These are phyloP conservation scores for Podotricha telesiphe DNA, from an alignment of 2,888 invertebrate genomes.

Conservation along the genomic window DNA sequence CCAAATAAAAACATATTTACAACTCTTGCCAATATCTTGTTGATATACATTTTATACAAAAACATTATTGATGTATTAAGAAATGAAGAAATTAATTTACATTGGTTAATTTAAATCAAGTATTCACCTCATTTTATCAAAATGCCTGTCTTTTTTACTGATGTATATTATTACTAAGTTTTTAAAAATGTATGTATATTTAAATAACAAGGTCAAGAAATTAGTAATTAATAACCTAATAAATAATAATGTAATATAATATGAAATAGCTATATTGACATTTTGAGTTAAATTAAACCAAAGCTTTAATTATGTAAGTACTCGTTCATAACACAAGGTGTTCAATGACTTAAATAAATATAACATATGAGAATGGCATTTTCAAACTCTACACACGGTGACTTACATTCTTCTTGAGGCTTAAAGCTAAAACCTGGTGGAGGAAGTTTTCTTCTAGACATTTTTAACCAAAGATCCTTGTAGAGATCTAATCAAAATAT, in stretches of 20 bases:
- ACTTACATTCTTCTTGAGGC: constrained; percentile 67
- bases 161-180: too few relatives aligned
- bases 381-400: constrained; percentile 65
- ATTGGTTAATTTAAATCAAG: too few relatives aligned
- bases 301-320: constrained; percentile 8
- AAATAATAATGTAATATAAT: neutral
- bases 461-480: constrained; percentile 46
- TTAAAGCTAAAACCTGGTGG: constrained; percentile 67
- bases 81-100: too few relatives aligned
- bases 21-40: too few relatives aligned
- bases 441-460: constrained; percentile 71
- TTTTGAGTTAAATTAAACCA: neutral
- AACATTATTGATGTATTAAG: too few relatives aligned
- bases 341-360: constrained; percentile 9
- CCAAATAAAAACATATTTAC: too few relatives aligned
- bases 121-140: too few relatives aligned
- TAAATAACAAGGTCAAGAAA: constrained; percentile 24
- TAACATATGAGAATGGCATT: constrained; percentile 7
- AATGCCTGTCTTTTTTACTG: too few relatives aligned
- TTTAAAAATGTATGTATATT: constrained; percentile 4
- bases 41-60: too few relatives aligned
- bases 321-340: neutral
- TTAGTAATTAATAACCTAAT: constrained; percentile 20
- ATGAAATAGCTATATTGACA: neutral
- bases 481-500: constrained; percentile 34